Percentiles rank a stretch among this genome's conserved stretches.
Evolutionary conservation across 1,140 invertebrate species (phyloP).

Genomic region (Oppia nitens): DNA sequence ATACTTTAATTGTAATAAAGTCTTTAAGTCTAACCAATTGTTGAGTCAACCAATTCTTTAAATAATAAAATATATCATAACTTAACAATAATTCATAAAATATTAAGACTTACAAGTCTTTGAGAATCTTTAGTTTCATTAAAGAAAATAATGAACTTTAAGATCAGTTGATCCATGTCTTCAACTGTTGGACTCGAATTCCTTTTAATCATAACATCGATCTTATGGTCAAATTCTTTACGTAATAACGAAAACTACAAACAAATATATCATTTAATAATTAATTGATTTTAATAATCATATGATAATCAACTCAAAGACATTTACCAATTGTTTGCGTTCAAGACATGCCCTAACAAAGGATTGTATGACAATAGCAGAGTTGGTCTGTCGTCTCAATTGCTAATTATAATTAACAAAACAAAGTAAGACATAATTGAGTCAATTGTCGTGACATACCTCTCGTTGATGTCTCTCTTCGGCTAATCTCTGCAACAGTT

Average conservation of each 20-base stretch:
- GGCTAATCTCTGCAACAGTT: conserved; percentile 57
- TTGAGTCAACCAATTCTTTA: conserved; percentile 9
- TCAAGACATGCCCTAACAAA: conserved; percentile 13
- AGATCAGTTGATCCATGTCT: not conserved
- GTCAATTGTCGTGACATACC: conserved; percentile 38
- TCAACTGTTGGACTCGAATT: not conserved
- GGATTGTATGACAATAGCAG: conserved; percentile 18
- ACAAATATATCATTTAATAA: conserved; percentile 2
- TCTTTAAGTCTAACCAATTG: conserved; percentile 5
- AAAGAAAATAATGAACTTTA: conserved; percentile 4
- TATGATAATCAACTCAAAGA: not conserved
- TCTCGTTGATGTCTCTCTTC: conserved; percentile 67
- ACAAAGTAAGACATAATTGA: too few relatives aligned
- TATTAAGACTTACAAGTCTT: not conserved
- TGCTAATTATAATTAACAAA: not conserved
- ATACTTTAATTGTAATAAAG: not conserved
- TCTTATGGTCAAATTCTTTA: not conserved
- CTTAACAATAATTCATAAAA: not conserved
- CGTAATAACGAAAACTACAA: not conserved
- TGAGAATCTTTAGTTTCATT: not conserved
- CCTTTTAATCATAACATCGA: not conserved
- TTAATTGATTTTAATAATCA: not conserved
- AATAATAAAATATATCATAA: not conserved
- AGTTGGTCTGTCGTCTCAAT: conserved; percentile 9
- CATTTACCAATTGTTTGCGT: not conserved